Conservation (phyloP, 1,140 invertebrate genomes). For the Calliphora vicina region DNA sequence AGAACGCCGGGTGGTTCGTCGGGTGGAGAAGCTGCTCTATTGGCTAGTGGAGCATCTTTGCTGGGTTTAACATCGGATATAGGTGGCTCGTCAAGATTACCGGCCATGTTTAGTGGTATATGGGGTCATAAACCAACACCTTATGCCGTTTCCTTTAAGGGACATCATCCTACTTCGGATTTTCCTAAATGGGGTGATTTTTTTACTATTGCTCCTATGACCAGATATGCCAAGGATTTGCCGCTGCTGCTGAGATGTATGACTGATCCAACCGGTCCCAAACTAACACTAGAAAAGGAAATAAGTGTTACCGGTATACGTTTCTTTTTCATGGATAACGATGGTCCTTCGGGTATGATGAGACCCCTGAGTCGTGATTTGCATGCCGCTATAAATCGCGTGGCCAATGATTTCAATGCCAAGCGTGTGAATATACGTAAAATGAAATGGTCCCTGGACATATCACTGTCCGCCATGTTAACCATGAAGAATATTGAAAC, state of each 20-base stretch:
- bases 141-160: conserved; percentile 68
- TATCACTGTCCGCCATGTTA: conserved; percentile 67
- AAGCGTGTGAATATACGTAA: conserved; percentile 69
- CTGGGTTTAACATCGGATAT: conserved; percentile 86
- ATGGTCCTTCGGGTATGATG: conserved; percentile 70
- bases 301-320: conserved; percentile 76
- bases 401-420: conserved; percentile 70
- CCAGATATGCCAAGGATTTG: conserved; percentile 83
- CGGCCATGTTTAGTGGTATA: conserved; percentile 85
- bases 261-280: conserved; percentile 66
- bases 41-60: conserved; percentile 78
- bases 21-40: conserved; percentile 76
- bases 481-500: conserved; percentile 69
- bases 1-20: conserved; percentile 80
- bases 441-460: conserved; percentile 70
- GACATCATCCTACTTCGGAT: conserved; percentile 67
- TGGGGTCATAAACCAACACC: conserved; percentile 84
- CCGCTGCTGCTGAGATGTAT: conserved; percentile 76
- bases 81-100: conserved; percentile 83
- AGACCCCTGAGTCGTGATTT: conserved; percentile 73
- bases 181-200: conserved; percentile 69
- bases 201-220: conserved; percentile 81
- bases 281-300: conserved; percentile 71
- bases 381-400: conserved; percentile 71
- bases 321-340: conserved; percentile 82